Evolutionary conservation across 1,140 invertebrate genomes (phyloP), one percentile per base, ranked within the genome.

Genomic region (Danaus plexippus): DNA sequence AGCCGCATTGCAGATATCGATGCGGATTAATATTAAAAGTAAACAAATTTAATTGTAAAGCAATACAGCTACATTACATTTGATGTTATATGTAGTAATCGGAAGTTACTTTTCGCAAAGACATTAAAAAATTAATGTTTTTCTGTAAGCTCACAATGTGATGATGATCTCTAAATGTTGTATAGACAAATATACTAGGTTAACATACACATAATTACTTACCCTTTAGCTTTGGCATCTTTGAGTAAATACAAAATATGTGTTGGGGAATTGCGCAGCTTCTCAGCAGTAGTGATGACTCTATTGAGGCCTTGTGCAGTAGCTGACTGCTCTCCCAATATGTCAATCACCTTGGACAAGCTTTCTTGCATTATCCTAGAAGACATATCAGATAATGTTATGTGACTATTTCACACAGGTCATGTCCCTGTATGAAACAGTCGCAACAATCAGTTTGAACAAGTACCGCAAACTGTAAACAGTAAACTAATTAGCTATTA

Each of bases 281-380:
- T 90, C 11, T 91, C 88, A 1, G 91, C 88, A 18, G 90, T 93
- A 8, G 93, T 94, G 61, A 94, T 92, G 1, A 91, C 88, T 69
- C 91, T 92, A 52, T 81, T 89, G 0, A 95, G 82, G n/a, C 91
- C 91, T 80, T 95, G 93, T n/a, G 93, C 92, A 41, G 83, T 80
- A 1, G 92, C 92, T 11, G 93, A 94, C 41, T 91, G 89, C 68
- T 92, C 88, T 1, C 93, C 93, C 79, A 94, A 88, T 9, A 87
- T 86, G 69, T 94, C 92, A 9, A 94, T 78, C 51, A 94, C 83
- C 67, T 90, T 90, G 15, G 90, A 87, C 41, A 94, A 78, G 62
- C 89, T 90, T 32, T 89, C 88, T 61, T 92, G 89, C 64, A 89
- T 89, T 68, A 91, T 86, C 77, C 92, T 93, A 15, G 9, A 52